Evolutionary conservation across 2,797 vertebrate genomes (phyloP), one percentile per base, ranked within the genome.

Genomic region (Muraenolepis orangiensis): DNA sequence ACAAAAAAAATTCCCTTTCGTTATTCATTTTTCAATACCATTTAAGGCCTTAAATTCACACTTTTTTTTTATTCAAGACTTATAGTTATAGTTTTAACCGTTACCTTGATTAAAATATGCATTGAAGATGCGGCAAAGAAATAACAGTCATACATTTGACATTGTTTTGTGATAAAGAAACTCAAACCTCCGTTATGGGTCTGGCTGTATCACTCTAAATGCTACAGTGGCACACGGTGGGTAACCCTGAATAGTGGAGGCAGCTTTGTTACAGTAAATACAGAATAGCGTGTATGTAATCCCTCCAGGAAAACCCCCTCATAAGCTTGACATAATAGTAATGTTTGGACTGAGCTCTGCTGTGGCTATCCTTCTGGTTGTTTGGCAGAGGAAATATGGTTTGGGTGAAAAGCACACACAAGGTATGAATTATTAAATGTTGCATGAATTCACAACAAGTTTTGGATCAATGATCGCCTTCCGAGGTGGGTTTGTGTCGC

Each of bases 401-500:
- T 5, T n/a, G 6, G 36, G 76, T 30, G 77, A 75, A 71, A 40
- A 70, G 71, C 64, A 70, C 36, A 70, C 36, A 69, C 74, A 69
- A 77, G 29, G 23, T 61, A 46, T 80, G 16, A 77, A 83, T 86
- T 73, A 72, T 61, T 72, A 34, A 72, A 30, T 5, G 7, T 29
- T 23, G 28, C 12, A 71, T 46, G 28, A 28, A 38, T 38, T 70
- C 69, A 38, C 32, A 46, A 51, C 40, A 71, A 20, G 70, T 20
- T 40, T 20, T 4, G 38, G 38, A 46, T 71, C 38, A 13, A 16
- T 70, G 40, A 28, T 51, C 42, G 4, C 42, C 0, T 51, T 42
- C 40, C 40, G 1, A 18, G 16, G 42, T 51, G 16, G 18, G 42
- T 51, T 20, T 51, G 42, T 51, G 16, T 51, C 18, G 18, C 42